Base-by-base conservation (phyloP, 2,888 invertebrate species). In the Melikaiella ostensackeni region DNA sequence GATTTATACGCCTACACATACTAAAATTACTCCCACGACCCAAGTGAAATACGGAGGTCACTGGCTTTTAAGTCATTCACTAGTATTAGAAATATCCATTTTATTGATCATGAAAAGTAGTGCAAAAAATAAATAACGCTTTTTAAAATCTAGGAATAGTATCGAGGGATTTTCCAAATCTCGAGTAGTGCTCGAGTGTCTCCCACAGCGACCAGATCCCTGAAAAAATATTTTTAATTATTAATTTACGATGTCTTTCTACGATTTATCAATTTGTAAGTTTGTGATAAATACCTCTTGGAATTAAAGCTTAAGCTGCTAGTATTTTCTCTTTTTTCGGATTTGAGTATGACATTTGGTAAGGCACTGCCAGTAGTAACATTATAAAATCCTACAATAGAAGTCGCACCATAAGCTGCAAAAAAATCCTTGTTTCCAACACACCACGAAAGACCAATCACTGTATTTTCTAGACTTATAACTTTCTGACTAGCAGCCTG, bases 161-260 rank as follows among this genome's bases (percentile, higher is more conserved):
- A 70, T 74, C 86, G 84, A 21, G 88, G 87, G 63, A 90, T 86
- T 81, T 86, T 90, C 91, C 91, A 91, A 76, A 91, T 82, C 86
- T 90, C 91, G 66, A 91, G 75, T 59, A 82, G 86, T 55, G 89
- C 90, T 11, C 77, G 30, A 2, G 88, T 86, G 77, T 90, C 89
- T 9, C 89, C 89, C 55, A 91, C 81, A 33, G 89, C 90, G 0
- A 88, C 84, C 16, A 89, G 79, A 79, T 91, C 89, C 42, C 91
- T 91, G 75, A 8, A 86, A 87, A 70, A 75, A 74, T 77, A 24
- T 63, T 30, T 19, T 77, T 76, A 3, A 24, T 27, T 61, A 27
- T 42, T 46, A 38, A 55, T 55, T 73, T 55, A 9, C 73, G 6
- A n/a, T 27, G 38, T 78, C 2, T 50, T 66, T 16, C 2, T 30